phyloP scores from a whole-genome alignment of 1,140 invertebrate genomes.

The Camponotus pennsylvanicus region DNA sequence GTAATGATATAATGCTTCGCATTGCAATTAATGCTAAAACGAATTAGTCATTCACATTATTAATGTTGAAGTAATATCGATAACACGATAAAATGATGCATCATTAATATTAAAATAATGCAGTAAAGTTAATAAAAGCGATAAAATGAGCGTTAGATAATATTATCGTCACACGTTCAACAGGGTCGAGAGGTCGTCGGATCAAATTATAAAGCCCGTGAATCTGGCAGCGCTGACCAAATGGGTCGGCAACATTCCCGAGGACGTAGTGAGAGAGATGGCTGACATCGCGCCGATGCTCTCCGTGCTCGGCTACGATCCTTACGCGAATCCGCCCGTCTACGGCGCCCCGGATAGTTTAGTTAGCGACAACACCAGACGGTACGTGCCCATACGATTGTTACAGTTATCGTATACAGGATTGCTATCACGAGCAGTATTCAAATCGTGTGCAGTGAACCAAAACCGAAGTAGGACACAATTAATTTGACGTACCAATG shows the following conservation, averaged over 20 bases:
- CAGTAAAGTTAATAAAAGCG: slow-evolving; percentile 1
- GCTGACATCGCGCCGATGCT: slow-evolving; percentile 97
- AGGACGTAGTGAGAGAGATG: slow-evolving; percentile 96
- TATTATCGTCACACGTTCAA: slow-evolving; percentile 5
- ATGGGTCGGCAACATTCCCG: slow-evolving; percentile 97
- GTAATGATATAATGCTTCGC: slow-evolving; percentile 3
- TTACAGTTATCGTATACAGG: slow-evolving; percentile 49
- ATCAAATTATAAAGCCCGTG: slow-evolving; percentile 99
- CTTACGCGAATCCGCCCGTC: slow-evolving; percentile 96
- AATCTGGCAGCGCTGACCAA: slow-evolving; percentile 98
- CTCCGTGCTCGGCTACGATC: slow-evolving; percentile 96
- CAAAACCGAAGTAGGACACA: slow-evolving; percentile 2
- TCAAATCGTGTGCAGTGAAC: neutral
- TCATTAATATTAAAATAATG: neutral
- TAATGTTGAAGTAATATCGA: slow-evolving; percentile 1
- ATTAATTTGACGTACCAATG: neutral
- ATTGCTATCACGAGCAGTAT: neutral
- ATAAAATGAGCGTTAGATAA: neutral
- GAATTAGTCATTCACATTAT: slow-evolving; percentile 13
- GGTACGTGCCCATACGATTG: slow-evolving; percentile 66
- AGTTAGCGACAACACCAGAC: slow-evolving; percentile 93
- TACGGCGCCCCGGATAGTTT: slow-evolving; percentile 95
- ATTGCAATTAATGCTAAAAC: neutral
- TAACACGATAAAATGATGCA: neutral
- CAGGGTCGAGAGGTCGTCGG: slow-evolving; percentile 98